These are phyloP conservation scores for Lacanobia wlatinum DNA, from an alignment of 2,888 invertebrate genomes.

Conservation along the genomic window DNA sequence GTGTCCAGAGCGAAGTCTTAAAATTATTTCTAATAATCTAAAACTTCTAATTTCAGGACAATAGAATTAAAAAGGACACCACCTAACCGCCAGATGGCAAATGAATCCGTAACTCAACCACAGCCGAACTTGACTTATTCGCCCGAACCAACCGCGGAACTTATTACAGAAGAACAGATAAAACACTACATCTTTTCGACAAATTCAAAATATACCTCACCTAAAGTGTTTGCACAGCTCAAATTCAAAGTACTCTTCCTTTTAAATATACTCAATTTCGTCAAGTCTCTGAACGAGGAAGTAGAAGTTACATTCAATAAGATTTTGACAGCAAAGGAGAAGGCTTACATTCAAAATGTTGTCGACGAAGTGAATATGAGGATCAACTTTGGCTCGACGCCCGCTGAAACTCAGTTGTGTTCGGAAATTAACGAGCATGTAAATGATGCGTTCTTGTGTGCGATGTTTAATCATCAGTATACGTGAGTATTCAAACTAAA, in stretches of 20 bases:
- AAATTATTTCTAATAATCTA: background rate
- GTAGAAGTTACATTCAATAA: slow-evolving; percentile 20
- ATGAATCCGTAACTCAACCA: background rate
- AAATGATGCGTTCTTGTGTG: background rate
- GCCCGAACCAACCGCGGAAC: background rate
- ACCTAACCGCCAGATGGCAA: no score
- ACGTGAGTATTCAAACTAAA: slow-evolving; percentile 9
- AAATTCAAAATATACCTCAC: accelerated
- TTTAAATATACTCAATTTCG: slow-evolving; percentile 18
- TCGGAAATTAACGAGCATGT: slow-evolving; percentile 11
- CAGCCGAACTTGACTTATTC: background rate
- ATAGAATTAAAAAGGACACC: slow-evolving; percentile 2
- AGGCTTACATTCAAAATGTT: background rate
- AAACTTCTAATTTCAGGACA: slow-evolving; percentile 11
- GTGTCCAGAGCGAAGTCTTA: no score
- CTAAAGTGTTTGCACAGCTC: accelerated
- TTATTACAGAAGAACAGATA: background rate
- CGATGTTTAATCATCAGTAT: slow-evolving; percentile 30
- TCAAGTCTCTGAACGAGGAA: slow-evolving; percentile 21
- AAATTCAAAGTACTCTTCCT: slow-evolving; percentile 39
- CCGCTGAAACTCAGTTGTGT: background rate
- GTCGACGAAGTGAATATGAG: slow-evolving; percentile 30
- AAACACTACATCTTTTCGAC: background rate
- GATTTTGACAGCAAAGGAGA: background rate
- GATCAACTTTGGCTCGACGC: background rate